Evolutionary conservation across 2,113 vertebrate species (phyloP).

Genomic region (Meles meles): DNA sequence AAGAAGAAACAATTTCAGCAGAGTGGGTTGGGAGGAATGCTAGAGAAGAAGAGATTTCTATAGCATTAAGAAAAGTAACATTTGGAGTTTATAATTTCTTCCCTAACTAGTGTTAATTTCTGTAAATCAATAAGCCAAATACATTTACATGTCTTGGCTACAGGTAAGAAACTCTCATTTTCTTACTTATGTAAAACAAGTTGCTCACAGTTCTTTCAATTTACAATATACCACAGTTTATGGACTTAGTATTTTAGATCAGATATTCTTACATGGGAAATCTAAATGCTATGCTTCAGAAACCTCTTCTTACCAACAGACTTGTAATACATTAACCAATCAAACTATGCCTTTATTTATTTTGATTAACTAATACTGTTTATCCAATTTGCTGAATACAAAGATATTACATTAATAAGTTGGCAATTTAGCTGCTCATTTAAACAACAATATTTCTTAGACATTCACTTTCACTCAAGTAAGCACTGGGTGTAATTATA

Average conservation of each 20-base stretch:
- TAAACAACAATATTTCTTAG: neutral
- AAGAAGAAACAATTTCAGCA: neutral
- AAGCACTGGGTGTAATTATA: neutral
- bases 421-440: neutral
- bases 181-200: neutral
- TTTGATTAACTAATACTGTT: neutral
- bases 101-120: neutral
- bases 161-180: neutral
- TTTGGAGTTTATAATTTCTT: neutral
- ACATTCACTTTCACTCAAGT: neutral
- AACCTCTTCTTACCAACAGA: neutral
- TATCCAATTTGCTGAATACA: neutral
- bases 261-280: neutral
- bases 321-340: neutral
- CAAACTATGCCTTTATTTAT: neutral
- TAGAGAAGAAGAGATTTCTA: neutral
- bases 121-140: neutral
- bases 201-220: neutral
- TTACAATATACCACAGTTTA: neutral
- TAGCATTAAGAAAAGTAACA: neutral
- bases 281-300: neutral
- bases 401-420: neutral
- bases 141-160: neutral
- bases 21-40: neutral
- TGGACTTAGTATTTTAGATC: neutral